Conservation (phyloP, 2,888 invertebrate genomes). For the Eupithecia inturbata region DNA sequence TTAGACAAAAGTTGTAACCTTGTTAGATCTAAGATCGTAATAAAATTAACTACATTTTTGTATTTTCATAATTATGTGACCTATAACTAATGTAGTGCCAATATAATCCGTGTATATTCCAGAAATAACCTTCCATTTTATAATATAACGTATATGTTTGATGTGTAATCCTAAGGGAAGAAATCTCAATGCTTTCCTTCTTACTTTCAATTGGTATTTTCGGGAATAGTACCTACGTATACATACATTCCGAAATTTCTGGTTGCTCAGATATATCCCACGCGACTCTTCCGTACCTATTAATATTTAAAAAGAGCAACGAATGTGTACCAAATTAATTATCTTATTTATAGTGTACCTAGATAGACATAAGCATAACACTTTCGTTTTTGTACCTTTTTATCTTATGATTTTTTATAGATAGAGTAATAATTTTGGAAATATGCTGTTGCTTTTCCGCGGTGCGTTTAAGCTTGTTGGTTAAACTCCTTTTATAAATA, state of each 20-base stretch:
- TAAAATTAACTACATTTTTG: conserved; percentile 56
- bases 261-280: conserved; percentile 63
- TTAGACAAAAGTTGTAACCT: conserved; percentile 48
- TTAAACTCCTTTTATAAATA: neutral
- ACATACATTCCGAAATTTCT: conserved; percentile 76
- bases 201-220: conserved; percentile 44
- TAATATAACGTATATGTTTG: conserved; percentile 45
- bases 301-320: conserved; percentile 75
- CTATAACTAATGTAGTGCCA: conserved; percentile 78
- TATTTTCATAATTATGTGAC: conserved; percentile 75
- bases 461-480: conserved; percentile 34
- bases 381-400: conserved; percentile 59
- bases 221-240: conserved; percentile 49
- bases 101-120: conserved; percentile 65
- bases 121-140: conserved; percentile 64
- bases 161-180: conserved; percentile 52
- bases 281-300: conserved; percentile 54
- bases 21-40: conserved; percentile 48
- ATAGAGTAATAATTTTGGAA: conserved; percentile 43
- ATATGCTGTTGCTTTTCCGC: conserved; percentile 39
- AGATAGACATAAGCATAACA: conserved; percentile 72
- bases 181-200: conserved; percentile 60
- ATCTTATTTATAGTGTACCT: conserved; percentile 71
- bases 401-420: conserved; percentile 47
- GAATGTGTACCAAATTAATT: conserved; percentile 83